Evolutionary conservation across 2,888 invertebrate genomes (phyloP), one percentile per base, ranked within the genome.

Genomic region (Lasioglossum oenotherae): DNA sequence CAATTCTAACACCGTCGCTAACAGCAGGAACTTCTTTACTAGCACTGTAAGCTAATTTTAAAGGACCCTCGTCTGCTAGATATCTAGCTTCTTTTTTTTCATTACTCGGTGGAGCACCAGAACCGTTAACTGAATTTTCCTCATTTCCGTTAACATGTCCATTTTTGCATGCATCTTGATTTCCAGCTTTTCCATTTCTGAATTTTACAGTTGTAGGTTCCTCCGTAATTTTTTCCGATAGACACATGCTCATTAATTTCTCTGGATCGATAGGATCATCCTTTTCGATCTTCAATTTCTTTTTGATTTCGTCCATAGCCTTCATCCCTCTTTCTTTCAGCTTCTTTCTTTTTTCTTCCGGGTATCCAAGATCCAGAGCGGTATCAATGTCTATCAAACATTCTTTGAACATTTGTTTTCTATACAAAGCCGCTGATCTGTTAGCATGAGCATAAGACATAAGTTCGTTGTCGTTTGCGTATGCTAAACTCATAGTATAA

Each of bases 381-480:
- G 93, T 89, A 71, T 94, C 93, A 49, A 95, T 92, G 49, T 95
- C 95, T 73, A 94, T 92, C 19, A 95, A 85, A 78, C 95, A 95
- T 76, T 95, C 94, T 64, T 93, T 92, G 73, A 92, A 95, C 84
- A 94, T 85, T 82, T 93, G 86, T 81, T 92, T 94, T 49, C 95
- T 91, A 77, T 94, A 95, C 10, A 95, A 88, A 35, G 95, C 95
- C 2, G 95, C 95, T 4, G 95, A 95, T 31, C 95, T 92, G 89
- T 95, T 95, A n/a, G 95, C 95, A 73, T 93, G 90, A 19, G 95
- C 95, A 41, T 94, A 91, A 4, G 94, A 92, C 93, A 93, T 94
- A 4, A 93, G 89, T 79, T 94, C 92, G 10, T 93, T 87, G 23
- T 89, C 91, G 64, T 91, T 89, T 6, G 95, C 94, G 72, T 93